Evolutionary conservation across 2,113 vertebrate species (phyloP).

Genomic region (Esox niger): DNA sequence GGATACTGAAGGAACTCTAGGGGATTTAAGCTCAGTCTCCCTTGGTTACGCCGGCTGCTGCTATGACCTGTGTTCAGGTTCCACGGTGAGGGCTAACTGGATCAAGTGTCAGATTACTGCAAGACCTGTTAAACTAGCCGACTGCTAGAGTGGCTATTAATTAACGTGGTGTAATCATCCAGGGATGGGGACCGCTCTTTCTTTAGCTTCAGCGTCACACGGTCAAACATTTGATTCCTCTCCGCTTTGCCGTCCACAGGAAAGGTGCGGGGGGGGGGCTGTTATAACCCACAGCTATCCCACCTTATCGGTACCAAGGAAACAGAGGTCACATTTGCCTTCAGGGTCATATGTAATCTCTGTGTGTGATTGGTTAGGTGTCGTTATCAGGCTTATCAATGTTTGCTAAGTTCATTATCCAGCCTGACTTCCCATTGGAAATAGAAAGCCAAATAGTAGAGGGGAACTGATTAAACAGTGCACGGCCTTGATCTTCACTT

Average conservation of each 20-base stretch:
- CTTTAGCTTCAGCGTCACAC: no score
- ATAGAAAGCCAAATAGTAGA: background rate
- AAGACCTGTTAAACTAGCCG: background rate
- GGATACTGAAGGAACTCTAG: background rate
- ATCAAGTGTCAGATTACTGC: background rate
- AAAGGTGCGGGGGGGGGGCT: background rate
- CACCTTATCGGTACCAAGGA: background rate
- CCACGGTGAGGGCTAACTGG: background rate
- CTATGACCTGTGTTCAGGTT: background rate
- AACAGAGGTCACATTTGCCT: background rate
- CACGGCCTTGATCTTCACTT: background rate
- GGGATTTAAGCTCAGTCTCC: conserved; percentile 18
- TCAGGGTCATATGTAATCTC: background rate
- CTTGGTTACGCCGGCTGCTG: conserved; percentile 23
- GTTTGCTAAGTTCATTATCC: background rate
- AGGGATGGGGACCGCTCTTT: no score
- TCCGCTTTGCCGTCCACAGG: background rate
- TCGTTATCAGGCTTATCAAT: background rate
- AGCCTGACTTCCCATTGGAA: background rate
- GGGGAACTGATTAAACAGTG: background rate
- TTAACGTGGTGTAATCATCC: no score
- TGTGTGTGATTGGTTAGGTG: conserved; percentile 2
- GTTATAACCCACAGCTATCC: background rate
- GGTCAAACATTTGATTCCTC: no score
- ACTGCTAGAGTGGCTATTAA: background rate